Conservation (phyloP, 35 echinoderm and acorn worm species). For the Anneissia japonica region DNA sequence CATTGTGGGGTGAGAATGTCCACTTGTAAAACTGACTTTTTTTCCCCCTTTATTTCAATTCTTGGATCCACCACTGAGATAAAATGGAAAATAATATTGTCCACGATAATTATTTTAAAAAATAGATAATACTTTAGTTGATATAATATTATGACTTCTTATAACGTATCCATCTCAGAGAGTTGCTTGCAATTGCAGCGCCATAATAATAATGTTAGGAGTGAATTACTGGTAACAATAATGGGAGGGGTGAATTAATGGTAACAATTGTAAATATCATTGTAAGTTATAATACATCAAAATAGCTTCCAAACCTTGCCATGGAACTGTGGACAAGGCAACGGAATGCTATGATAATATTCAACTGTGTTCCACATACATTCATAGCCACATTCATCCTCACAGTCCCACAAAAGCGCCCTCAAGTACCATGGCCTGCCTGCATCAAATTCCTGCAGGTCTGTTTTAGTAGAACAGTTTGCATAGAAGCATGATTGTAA, state of each 20-base stretch:
- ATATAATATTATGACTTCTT: background rate
- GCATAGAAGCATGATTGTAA: constrained; percentile 30
- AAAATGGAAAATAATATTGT: no score
- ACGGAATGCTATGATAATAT: background rate
- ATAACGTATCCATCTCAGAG: background rate
- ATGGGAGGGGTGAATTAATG: background rate
- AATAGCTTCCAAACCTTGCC: constrained; percentile 55
- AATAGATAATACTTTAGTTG: background rate
- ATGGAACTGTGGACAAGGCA: constrained; percentile 72
- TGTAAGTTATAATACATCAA: background rate
- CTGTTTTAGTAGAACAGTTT: constrained; percentile 20
- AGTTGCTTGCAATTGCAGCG: background rate
- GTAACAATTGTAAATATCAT: background rate
- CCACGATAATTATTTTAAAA: background rate
- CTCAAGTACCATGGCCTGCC: constrained; percentile 32
- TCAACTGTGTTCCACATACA: constrained; percentile 69
- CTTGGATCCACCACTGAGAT: background rate
- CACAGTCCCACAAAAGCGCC: constrained; percentile 58
- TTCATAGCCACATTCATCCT: constrained; percentile 53
- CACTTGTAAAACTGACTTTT: background rate
- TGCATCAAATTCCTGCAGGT: constrained; percentile 24
- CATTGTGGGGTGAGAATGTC: background rate
- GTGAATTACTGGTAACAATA: background rate
- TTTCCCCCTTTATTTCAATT: background rate
- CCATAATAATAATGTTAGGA: background rate